Conservation (phyloP, 2,797 vertebrate species). For the Heteromormyrus szaboi region DNA sequence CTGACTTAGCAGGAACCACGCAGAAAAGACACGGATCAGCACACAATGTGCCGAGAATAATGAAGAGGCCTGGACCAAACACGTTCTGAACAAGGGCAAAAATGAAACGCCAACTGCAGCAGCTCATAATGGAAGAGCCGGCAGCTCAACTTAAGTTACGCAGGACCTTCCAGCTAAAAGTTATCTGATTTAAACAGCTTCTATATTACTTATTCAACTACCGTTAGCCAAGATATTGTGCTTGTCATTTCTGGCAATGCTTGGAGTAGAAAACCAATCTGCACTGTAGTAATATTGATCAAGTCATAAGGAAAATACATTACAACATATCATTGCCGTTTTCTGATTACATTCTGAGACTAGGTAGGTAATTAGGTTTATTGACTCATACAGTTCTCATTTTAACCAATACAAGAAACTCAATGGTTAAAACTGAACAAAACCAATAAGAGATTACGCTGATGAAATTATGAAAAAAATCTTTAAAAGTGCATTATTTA, state of each 20-base stretch:
- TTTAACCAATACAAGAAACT: neutral
- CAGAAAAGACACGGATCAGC: conserved; percentile 25
- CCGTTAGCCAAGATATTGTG: neutral
- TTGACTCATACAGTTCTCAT: neutral
- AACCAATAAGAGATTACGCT: neutral
- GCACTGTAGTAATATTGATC: neutral
- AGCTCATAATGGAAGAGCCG: neutral
- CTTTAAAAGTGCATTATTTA: neutral
- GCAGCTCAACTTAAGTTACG: neutral
- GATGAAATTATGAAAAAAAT: neutral
- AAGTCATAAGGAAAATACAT: neutral
- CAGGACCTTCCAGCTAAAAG: neutral
- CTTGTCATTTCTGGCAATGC: neutral
- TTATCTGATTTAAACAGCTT: neutral
- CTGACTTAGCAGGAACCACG: conserved; percentile 36
- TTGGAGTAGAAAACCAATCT: neutral
- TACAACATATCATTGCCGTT: neutral
- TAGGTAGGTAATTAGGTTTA: neutral
- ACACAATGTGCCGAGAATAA: neutral
- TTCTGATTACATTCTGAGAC: neutral
- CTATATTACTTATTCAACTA: neutral
- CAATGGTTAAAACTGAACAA: neutral
- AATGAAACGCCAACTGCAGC: neutral
- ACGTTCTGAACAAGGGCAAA: neutral
- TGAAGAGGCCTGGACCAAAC: neutral